Evolutionary conservation across 2,888 invertebrate genomes (phyloP).

Genomic region (Tenthredo mesomela): DNA sequence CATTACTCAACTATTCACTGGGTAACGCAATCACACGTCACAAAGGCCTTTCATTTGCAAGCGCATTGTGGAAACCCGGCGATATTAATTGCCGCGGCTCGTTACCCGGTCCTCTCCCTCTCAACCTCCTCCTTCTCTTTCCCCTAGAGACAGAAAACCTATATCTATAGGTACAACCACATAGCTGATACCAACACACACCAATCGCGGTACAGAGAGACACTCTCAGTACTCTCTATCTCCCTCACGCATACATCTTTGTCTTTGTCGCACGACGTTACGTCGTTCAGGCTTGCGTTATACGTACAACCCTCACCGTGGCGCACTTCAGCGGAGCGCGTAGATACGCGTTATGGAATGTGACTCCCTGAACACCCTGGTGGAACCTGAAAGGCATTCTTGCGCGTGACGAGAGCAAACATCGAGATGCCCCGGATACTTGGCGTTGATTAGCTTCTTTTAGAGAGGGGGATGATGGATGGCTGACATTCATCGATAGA

Average conservation of each 20-base stretch:
- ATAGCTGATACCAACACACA: slow-evolving; percentile 1
- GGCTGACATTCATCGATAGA: slow-evolving; percentile 25
- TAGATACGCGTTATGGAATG: slow-evolving; percentile 42
- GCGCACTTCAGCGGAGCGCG: neutral
- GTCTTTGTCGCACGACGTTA: slow-evolving; percentile 54
- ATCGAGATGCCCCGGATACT: slow-evolving; percentile 46
- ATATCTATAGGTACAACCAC: neutral
- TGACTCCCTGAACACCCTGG: neutral
- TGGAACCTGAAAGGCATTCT: slow-evolving; percentile 44
- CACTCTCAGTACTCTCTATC: slow-evolving; percentile 61
- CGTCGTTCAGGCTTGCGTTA: neutral
- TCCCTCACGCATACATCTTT: slow-evolving; percentile 62
- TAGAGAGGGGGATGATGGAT: slow-evolving; percentile 15
- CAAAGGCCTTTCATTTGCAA: slow-evolving; percentile 79
- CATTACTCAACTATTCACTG: slow-evolving; percentile 78
- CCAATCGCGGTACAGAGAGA: slow-evolving; percentile 57
- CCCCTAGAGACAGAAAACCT: slow-evolving; percentile 41
- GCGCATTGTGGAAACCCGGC: slow-evolving; percentile 77
- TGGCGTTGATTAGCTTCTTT: slow-evolving; percentile 47
- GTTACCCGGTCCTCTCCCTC: slow-evolving; percentile 71
- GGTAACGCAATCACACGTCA: slow-evolving; percentile 78
- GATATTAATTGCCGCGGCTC: slow-evolving; percentile 78
- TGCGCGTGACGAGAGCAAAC: slow-evolving; percentile 50
- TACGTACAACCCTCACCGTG: neutral
- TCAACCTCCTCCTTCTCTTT: slow-evolving; percentile 53